Evolutionary conservation across 2,888 invertebrate species (phyloP), one percentile per base, ranked within the genome.

Genomic region (Chironomus tentans): DNA sequence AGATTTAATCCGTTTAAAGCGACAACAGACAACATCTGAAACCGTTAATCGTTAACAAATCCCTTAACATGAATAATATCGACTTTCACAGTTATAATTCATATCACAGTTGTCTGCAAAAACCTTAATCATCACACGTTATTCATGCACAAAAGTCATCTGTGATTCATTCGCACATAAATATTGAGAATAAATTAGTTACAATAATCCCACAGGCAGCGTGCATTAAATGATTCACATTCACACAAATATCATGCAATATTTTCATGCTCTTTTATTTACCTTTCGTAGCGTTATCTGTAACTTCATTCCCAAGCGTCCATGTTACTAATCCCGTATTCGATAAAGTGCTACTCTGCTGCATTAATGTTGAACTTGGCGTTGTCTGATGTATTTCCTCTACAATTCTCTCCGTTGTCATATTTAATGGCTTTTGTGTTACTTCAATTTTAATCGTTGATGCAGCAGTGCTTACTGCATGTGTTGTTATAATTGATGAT

Each of bases 301-400:
- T 82, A 4, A 74, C 15, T 21, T 85, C 86, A 12, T 86, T 82
- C 46, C 83, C 83, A 18, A 82, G 82, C 2, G 87, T 86, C 88
- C 88, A 88, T 3, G 88, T 88, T 3, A 87, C 86, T 0, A 88
- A 81, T 1, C 83, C 84, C 4, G 78, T 56, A 3, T 84, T 82
- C 69, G 82, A 81, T 21, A 81, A 81, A 13, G 84, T 81, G 21
- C 22, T 15, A 72, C 18, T 6, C 72, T 76, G 56, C 15, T 56
- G 56, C 56, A 56, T 56, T 56, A 76, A 69, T 56, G 22, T 65
- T 22, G 65, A 24, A 21, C 21, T 65, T 65, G 18, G 65, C 6
- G 81, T 79, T 13, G 80, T 78, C 77, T 78, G 15, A 80, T 80
- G 78, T 80, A 79, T 48, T 70, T 50, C 50, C 48, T 70, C 70